Evolutionary conservation across 2,888 invertebrate species (phyloP).

Genomic region (Polymixis lichenea): DNA sequence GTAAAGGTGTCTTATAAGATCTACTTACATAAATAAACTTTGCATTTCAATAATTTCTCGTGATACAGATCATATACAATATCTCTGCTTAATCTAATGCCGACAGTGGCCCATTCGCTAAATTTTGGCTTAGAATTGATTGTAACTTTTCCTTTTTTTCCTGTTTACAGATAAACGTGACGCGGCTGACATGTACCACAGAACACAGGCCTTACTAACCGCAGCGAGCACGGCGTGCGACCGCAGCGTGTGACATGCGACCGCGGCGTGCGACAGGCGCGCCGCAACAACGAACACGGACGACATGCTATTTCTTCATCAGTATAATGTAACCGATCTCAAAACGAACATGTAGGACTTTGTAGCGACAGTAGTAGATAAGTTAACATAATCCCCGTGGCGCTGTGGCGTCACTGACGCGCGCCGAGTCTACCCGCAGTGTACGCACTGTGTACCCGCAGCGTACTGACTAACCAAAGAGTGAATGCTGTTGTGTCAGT

Average conservation of each 20-base stretch:
- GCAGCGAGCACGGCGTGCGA: not conserved
- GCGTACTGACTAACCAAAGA: slow-evolving; percentile 5
- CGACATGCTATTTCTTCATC: slow-evolving; percentile 19
- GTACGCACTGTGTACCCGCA: not conserved
- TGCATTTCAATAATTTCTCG: too few relatives aligned
- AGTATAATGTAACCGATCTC: slow-evolving; percentile 50
- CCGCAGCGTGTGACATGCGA: not conserved
- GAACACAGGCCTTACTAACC: not conserved
- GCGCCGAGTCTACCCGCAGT: not conserved
- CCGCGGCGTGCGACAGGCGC: not conserved
- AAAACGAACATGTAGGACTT: slow-evolving; percentile 23
- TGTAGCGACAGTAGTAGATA: slow-evolving; percentile 31
- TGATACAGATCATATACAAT: too few relatives aligned
- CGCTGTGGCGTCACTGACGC: not conserved
- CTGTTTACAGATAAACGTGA: slow-evolving; percentile 33
- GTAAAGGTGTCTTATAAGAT: too few relatives aligned
- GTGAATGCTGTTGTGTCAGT: not conserved
- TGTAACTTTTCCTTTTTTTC: too few relatives aligned
- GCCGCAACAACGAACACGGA: not conserved
- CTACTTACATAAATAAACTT: too few relatives aligned
- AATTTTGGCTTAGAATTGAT: too few relatives aligned
- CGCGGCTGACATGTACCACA: slow-evolving; percentile 1
- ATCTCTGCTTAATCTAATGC: too few relatives aligned
- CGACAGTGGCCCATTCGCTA: too few relatives aligned
- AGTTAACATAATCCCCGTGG: slow-evolving; percentile 18